Percentiles rank a stretch among this genome's conserved stretches.
phyloP scores from a whole-genome alignment of 2,888 invertebrate genomes.

The Asteroscopus sphinx region DNA sequence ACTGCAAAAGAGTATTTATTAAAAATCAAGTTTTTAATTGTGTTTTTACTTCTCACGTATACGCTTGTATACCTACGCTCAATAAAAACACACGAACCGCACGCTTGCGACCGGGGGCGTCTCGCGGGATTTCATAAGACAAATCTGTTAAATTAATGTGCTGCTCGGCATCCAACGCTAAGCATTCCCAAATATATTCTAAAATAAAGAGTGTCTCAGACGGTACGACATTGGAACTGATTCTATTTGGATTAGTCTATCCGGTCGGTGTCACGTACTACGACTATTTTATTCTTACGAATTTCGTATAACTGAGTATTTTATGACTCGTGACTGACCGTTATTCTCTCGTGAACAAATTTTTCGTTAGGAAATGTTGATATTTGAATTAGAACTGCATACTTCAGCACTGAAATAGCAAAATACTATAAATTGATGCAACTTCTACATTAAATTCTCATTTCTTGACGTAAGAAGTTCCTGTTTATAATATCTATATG shows the following conservation, averaged over 20 bases:
- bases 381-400: constrained; percentile 22
- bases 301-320: constrained; percentile 41
- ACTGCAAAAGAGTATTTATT: constrained; percentile 20
- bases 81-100: constrained; percentile 52
- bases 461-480: constrained; percentile 43
- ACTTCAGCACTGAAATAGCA: constrained; percentile 7
- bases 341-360: constrained; percentile 38
- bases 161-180: constrained; percentile 62
- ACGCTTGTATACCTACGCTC: constrained; percentile 10
- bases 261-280: constrained; percentile 67
- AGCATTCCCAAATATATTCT: constrained; percentile 76
- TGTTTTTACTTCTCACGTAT: constrained; percentile 39
- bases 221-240: constrained; percentile 66
- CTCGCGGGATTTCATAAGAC: constrained; percentile 69
- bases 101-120: constrained; percentile 48
- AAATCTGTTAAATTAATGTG: constrained; percentile 70
- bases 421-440: constrained; percentile 23
- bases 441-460: constrained; percentile 25
- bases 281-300: constrained; percentile 43
- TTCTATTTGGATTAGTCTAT: constrained; percentile 71
- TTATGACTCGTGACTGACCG: constrained; percentile 39
- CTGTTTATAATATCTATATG: constrained; percentile 39
- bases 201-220: constrained; percentile 68
- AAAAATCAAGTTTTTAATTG: constrained; percentile 40
- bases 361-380: constrained; percentile 16